A percentile compares a stretch with the other conserved stretches of the same genome.
Evolutionary conservation across 2,113 vertebrate species (phyloP).

Genomic region (Zosterops hypoxanthus): DNA sequence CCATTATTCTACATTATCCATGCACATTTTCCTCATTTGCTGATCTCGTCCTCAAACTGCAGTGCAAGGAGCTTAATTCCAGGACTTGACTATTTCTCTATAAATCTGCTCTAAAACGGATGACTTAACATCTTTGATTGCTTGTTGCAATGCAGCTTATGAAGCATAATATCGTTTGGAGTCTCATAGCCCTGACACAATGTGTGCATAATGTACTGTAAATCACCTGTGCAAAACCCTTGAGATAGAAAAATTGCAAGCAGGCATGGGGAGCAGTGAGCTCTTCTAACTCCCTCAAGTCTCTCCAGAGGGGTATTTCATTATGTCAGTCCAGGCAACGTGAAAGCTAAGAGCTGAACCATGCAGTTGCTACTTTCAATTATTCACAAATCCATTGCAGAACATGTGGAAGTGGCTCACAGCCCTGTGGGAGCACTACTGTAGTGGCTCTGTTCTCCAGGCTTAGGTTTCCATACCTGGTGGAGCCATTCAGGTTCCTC

Average conservation of each 20-base stretch:
- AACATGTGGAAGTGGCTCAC: not conserved
- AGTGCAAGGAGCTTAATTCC: not conserved
- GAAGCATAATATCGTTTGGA: slow-evolving; percentile 9
- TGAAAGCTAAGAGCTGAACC: slow-evolving; percentile 4
- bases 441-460: not conserved
- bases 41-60: not conserved
- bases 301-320: not conserved
- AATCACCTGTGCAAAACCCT: slow-evolving; percentile 27
- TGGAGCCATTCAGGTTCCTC: not conserved
- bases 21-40: not conserved
- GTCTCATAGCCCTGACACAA: not conserved
- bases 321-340: not conserved
- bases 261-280: not conserved
- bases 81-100: not conserved
- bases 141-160: slow-evolving; percentile 33
- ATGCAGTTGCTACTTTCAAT: not conserved
- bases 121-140: slow-evolving; percentile 16
- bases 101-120: slow-evolving; percentile 21
- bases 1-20: not conserved
- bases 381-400: not conserved
- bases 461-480: not conserved
- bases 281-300: not conserved
- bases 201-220: not conserved
- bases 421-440: not conserved
- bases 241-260: not conserved